Evolutionary conservation across 92 coral and sea anemone genomes (phyloP).

Genomic region (Epizoanthus fatuus): DNA sequence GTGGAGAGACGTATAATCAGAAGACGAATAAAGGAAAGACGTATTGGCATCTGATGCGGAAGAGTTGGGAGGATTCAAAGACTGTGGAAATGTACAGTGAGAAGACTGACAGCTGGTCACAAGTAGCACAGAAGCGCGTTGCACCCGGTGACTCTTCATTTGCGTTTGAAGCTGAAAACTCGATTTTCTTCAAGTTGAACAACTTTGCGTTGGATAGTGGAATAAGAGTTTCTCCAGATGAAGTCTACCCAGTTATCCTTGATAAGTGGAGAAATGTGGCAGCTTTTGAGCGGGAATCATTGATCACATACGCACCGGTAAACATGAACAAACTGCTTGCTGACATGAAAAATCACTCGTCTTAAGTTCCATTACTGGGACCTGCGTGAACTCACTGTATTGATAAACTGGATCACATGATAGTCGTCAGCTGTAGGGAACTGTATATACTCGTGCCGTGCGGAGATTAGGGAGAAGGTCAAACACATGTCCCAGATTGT

Average conservation of each 20-base stretch:
- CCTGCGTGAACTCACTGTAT: too few species aligned
- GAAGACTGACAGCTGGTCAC: background rate
- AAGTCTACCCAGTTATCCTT: background rate
- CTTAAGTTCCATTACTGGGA: too few species aligned
- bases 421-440: too few species aligned
- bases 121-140: background rate
- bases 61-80: background rate
- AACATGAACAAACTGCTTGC: background rate
- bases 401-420: too few species aligned
- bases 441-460: too few species aligned
- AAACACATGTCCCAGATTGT: too few species aligned
- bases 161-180: background rate
- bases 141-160: background rate
- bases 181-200: background rate
- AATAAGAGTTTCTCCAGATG: background rate
- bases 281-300: background rate
- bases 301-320: constrained; percentile 4
- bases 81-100: background rate
- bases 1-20: background rate
- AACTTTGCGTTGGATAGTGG: constrained; percentile 10
- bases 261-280: background rate
- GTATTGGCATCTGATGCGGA: too few species aligned
- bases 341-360: background rate
- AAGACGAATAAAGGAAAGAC: background rate
- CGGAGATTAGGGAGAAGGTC: too few species aligned